Evolutionary conservation across 2,797 vertebrate genomes (phyloP).

Genomic region (Anabacerthia variegaticeps): DNA sequence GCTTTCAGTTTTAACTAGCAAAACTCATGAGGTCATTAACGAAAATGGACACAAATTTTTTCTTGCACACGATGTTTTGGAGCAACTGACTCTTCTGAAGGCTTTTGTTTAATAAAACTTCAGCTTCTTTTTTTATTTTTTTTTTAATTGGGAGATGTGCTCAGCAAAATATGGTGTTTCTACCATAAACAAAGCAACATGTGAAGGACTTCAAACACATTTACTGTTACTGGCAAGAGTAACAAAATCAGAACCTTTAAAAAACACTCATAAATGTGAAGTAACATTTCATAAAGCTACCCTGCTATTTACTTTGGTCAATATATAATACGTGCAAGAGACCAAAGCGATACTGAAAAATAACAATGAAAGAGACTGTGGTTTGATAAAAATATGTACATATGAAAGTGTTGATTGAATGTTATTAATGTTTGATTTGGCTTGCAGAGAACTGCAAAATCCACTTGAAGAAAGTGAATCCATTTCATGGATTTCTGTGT

Average conservation of each 20-base stretch:
- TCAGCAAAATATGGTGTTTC: constrained; percentile 60
- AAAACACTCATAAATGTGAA: constrained; percentile 52
- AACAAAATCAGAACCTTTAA: constrained; percentile 49
- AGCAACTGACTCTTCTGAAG: constrained; percentile 67
- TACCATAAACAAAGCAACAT: constrained; percentile 56
- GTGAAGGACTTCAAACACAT: constrained; percentile 61
- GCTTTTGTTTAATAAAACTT: constrained; percentile 66
- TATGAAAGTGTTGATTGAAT: constrained; percentile 32
- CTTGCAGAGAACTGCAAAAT: constrained; percentile 9
- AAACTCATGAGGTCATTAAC: constrained; percentile 81
- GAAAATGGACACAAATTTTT: constrained; percentile 74
- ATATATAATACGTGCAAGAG: not conserved
- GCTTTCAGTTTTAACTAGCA: constrained; percentile 82
- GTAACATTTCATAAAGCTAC: constrained; percentile 52
- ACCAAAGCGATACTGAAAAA: constrained; percentile 12
- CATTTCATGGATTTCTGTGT: not conserved
- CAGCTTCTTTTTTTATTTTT: not conserved
- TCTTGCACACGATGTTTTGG: constrained; percentile 60
- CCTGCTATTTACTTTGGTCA: constrained; percentile 18
- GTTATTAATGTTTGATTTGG: constrained; percentile 51
- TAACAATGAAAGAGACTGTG: constrained; percentile 21
- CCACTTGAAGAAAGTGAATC: constrained; percentile 2
- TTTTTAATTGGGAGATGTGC: constrained; percentile 58
- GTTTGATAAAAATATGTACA: constrained; percentile 37
- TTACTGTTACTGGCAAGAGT: constrained; percentile 51